Percentiles rank a stretch among this genome's conserved stretches.
These are phyloP conservation scores for Parasteatoda tepidariorum DNA, from an alignment of 1,140 invertebrate genomes.

Conservation along the genomic window DNA sequence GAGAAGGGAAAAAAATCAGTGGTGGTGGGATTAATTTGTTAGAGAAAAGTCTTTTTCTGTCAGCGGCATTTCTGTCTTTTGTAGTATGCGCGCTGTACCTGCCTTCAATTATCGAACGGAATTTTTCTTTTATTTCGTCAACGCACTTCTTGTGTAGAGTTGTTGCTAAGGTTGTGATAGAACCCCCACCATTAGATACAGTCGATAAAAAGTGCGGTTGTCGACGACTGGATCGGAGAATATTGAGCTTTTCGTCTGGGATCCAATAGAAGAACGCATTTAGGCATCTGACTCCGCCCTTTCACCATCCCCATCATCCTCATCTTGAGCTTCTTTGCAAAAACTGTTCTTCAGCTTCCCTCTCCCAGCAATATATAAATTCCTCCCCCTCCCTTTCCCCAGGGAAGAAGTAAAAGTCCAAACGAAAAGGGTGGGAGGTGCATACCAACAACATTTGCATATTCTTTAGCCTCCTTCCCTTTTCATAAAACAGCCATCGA, in stretches of 20 bases:
- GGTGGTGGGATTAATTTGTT: conserved; percentile 34
- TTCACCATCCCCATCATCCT: conserved; percentile 31
- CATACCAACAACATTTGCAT: conserved; percentile 43
- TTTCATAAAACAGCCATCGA: conserved; percentile 53
- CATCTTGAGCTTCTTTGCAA: conserved; percentile 48
- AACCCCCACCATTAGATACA: not conserved
- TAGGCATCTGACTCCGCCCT: conserved; percentile 19
- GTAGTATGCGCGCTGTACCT: not conserved
- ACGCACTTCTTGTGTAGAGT: conserved; percentile 33
- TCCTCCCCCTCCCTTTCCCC: not conserved
- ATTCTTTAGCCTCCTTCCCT: conserved; percentile 36
- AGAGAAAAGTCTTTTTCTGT: conserved; percentile 30
- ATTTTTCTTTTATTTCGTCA: conserved; percentile 28
- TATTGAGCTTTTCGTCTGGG: conserved; percentile 16
- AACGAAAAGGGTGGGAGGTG: conserved; percentile 28
- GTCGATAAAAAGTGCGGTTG: conserved; percentile 28
- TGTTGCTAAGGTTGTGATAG: conserved; percentile 40
- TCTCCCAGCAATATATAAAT: conserved; percentile 2
- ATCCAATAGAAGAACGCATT: conserved; percentile 9
- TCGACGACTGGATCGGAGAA: conserved; percentile 42
- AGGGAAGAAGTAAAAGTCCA: conserved; percentile 26
- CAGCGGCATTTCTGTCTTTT: not conserved
- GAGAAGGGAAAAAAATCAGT: not conserved
- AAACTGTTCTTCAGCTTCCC: conserved; percentile 30
- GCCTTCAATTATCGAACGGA: conserved; percentile 27